Percentiles rank a stretch among this genome's conserved stretches.
Evolutionary conservation across 2,888 invertebrate species (phyloP).

Genomic region (Camponotus fellah): DNA sequence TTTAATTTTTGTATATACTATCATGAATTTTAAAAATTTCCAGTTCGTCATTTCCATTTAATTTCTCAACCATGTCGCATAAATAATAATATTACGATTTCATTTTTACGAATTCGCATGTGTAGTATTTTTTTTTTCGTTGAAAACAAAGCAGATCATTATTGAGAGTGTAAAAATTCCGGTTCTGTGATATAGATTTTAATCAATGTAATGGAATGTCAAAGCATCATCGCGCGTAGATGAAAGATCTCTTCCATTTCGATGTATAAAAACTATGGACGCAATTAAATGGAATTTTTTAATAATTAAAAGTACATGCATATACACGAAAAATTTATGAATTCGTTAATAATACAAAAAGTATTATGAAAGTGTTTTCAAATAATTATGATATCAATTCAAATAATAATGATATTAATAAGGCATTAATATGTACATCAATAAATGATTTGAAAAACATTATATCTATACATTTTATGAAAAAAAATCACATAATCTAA

Average conservation of each 20-base stretch:
- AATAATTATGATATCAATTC: constrained; percentile 45
- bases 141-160: neutral
- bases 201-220: constrained; percentile 40
- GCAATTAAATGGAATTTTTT: neutral
- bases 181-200: constrained; percentile 15
- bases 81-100: neutral
- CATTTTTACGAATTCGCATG: neutral
- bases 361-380: neutral
- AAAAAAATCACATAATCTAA: constrained; percentile 20
- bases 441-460: neutral
- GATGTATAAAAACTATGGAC: neutral
- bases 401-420: constrained; percentile 43
- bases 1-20: neutral
- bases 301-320: neutral
- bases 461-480: neutral
- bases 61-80: neutral
- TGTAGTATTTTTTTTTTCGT: neutral
- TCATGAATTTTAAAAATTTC: constrained; percentile 11
- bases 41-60: neutral
- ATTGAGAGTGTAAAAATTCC: neutral
- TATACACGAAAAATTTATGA: neutral
- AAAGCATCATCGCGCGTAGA: neutral
- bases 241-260: neutral
- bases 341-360: neutral
- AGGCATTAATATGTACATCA: constrained; percentile 9